Evolutionary conservation across 2,113 vertebrate species (phyloP), one percentile per base, ranked within the genome.

Genomic region (Forbesichthys papilliferus): DNA sequence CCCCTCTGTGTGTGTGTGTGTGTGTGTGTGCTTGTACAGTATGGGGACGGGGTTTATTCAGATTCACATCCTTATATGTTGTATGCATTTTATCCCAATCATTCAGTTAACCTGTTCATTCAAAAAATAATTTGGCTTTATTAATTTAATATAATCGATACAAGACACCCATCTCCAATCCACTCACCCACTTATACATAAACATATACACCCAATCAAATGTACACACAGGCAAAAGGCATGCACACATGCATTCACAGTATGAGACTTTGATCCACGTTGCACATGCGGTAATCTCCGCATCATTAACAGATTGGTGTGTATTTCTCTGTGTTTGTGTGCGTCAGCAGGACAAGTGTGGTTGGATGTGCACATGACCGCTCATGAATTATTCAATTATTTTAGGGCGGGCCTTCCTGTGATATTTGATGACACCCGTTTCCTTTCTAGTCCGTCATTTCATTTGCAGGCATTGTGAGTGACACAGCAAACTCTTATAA

Each of bases 391-490:
- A 67, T 61, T 68, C 10, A 70, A 61, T 67, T 74, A 75, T 83
- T 79, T 85, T 76, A 20, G 33, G 62, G 12, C 51, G 11, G 64
- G 63, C 13, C 68, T 54, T 33, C 46, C 42, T 48, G 58, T 9
- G 66, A 61, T 18, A 12, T 65, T 16, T 58, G 78, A 74, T 77
- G 68, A 82, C 77, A 84, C 68, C 64, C 5, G 4, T 55, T 33
- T 69, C 61, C 59, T 47, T 60, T 53, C 60, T 54, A 6, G 12
- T 64, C 56, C 64, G 42, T 72, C 48, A 3, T 79, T 80, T 71
- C 69, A 74, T 85, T 74, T 81, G 75, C 68, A 61, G 46, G 65
- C 68, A 48, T 67, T 74, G 65, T 64, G 70, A 72, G 78, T 81
- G 71, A 60, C 8, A 14, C 58, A 20, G 62, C 66, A 75, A 27